Evolutionary conservation across 2,113 vertebrate genomes (phyloP), one percentile per base, ranked within the genome.

Genomic region (Candoia aspera): DNA sequence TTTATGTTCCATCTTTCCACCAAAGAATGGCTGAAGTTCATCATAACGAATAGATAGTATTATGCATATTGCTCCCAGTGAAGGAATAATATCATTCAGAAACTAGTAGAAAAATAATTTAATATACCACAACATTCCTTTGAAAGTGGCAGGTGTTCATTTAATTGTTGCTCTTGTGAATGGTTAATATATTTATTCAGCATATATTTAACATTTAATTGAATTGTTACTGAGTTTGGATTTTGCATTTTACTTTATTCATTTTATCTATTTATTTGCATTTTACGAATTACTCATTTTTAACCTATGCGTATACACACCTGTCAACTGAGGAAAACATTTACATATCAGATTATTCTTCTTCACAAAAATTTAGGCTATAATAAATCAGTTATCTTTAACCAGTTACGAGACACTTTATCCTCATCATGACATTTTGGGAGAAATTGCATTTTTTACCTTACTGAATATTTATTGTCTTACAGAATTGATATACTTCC

Each of bases 371-470:
- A 8, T 8, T 46, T 29, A 88, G 23, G 6, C 58, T n/a, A 55
- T 86, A 57, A 86, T 88, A 88, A 88, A 60, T 60, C 33, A 26
- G 11, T 60, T 26, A 59, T 46, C 42, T 59, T 88, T 88, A 46
- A 46, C 11, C 6, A 60, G 21, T 26, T 60, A 57, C 33, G 73
- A 68, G 6, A 33, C 10, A 33, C 88, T 89, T 73, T 49, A 55
- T 68, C n/a, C 46, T 89, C 15, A 85, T 42, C 10, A 24, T 42
- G 23, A 29, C 23, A 87, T 86, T 60, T 92, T 84, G 49, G 29
- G 93, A 23, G 26, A 90, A 73, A 93, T 94, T 60, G 0, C 37
- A 54, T 54, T 23, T 58, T 42, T 89, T 73, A 29, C 59, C 49
- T 55, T 55, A 68, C 21, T 64, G 57, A 21, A 60, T 83, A 68